Conservation (phyloP, 2,797 vertebrate genomes). For the Momotus momota region DNA sequence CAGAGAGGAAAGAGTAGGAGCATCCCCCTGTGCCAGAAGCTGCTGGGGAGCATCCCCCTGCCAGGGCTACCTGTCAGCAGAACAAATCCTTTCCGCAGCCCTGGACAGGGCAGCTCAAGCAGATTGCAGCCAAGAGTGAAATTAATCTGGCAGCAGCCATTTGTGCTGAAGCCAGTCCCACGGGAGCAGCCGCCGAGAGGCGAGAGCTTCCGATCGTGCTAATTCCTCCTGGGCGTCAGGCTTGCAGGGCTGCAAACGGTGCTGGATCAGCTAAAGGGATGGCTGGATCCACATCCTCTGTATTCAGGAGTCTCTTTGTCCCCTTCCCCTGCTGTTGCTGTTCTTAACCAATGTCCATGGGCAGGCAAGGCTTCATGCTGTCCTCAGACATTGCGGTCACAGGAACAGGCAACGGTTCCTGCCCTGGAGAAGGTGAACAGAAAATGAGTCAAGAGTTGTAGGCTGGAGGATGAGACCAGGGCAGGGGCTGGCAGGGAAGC, state of each 20-base stretch:
- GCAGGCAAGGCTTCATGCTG: not conserved
- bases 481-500: not conserved
- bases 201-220: not conserved
- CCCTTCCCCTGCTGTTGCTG: not conserved
- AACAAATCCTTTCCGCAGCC: not conserved
- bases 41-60: not conserved
- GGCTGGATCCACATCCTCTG: not conserved
- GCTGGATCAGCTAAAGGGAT: not conserved
- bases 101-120: not conserved
- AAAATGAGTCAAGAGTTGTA: not conserved
- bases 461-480: fast-evolving
- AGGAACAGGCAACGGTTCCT: not conserved
- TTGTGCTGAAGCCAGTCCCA: not conserved
- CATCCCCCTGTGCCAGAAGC: not conserved
- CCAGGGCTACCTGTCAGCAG: not conserved
- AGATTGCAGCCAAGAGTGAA: not conserved
- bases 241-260: fast-evolving
- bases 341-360: fast-evolving
- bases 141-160: not conserved
- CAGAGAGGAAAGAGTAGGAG: not conserved
- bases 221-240: not conserved
- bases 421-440: not conserved
- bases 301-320: not conserved
- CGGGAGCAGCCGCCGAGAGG: fast-evolving
- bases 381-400: fast-evolving